Evolutionary conservation across 2,113 vertebrate species (phyloP), one percentile per base, ranked within the genome.

Genomic region (Melanerpes aurifrons): DNA sequence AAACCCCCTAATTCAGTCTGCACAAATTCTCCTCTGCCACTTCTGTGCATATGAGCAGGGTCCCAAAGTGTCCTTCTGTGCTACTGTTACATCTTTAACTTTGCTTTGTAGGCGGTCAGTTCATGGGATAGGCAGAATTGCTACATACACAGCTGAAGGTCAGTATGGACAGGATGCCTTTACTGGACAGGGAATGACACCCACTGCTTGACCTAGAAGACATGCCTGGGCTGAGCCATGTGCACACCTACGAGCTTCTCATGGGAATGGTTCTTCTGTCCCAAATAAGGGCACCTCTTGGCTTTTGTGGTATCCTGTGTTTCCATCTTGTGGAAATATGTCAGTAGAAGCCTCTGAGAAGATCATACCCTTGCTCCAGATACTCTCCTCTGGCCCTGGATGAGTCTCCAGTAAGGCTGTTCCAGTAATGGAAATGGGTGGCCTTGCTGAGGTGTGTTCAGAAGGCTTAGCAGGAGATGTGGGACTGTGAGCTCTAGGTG

Each of bases 171-270:
- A 62, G 48, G 79, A 62, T 69, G 1, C 43, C 28, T 78, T 88
- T 62, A 62, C 50, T 90, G 87, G 76, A 45, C 85, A 90, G 82
- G 64, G 84, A 84, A 9, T 1, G 67, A 57, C 75, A 50, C 64
- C 82, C 92, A 88, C 59, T 64, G 57, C 92, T 92, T 94, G 89
- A 86, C 89, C 82, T 45, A 58, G 58, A n/a, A 86, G 94, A 82
- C 50, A 4, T 62, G 94, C 53, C 89, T 79, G 73, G 86, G 35
- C 91, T 61, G 57, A 67, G 72, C 84, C 83, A 3, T 17, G 4
- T 0, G 10, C 85, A 94, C 87, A 66, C 89, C 89, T 93, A 64
- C 86, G 7, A 68, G 56, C 80, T 94, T 95, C 92, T 84, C 84
- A n/a, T 71, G 92, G 91, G 94, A 96, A 94, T 14, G 1, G 6